Conservation (phyloP, 1,140 invertebrate genomes). For the Lycorma delicatula region DNA sequence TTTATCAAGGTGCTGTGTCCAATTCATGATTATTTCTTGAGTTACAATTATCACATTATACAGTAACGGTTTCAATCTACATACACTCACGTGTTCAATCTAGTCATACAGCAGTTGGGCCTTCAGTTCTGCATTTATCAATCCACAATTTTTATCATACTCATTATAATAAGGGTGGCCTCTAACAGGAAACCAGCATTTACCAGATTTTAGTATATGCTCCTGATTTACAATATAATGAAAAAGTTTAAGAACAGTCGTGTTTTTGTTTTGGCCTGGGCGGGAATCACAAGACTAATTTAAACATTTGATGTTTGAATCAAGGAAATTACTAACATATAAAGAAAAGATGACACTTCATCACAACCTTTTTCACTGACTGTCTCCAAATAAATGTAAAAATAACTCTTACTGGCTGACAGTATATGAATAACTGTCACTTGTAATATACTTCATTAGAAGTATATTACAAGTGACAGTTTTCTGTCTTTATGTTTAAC, state of each 20-base stretch:
- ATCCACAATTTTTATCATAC: conserved; percentile 1
- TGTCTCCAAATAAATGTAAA: conserved; percentile 14
- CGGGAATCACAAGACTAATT: conserved; percentile 18
- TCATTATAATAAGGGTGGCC: conserved; percentile 2
- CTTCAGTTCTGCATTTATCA: background rate
- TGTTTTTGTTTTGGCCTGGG: conserved; percentile 9
- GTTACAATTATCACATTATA: background rate
- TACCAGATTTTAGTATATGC: conserved; percentile 4
- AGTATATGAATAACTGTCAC: conserved; percentile 14
- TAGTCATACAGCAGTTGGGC: background rate
- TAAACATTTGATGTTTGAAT: conserved; percentile 7
- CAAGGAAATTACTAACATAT: conserved; percentile 13
- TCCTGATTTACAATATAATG: background rate
- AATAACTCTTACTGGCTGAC: background rate
- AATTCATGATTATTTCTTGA: background rate
- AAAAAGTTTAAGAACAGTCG: background rate
- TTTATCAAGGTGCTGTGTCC: background rate
- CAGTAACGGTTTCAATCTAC: background rate
- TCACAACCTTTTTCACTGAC: conserved; percentile 15
- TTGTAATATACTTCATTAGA: conserved; percentile 12
- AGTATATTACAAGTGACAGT: too few relatives aligned
- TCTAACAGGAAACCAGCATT: conserved; percentile 1
- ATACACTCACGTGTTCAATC: background rate
- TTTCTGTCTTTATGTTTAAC: too few relatives aligned
- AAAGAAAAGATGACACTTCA: conserved; percentile 14